These are phyloP conservation scores for Stomorhina lunata DNA, from an alignment of 2,888 invertebrate species.

Conservation along the genomic window DNA sequence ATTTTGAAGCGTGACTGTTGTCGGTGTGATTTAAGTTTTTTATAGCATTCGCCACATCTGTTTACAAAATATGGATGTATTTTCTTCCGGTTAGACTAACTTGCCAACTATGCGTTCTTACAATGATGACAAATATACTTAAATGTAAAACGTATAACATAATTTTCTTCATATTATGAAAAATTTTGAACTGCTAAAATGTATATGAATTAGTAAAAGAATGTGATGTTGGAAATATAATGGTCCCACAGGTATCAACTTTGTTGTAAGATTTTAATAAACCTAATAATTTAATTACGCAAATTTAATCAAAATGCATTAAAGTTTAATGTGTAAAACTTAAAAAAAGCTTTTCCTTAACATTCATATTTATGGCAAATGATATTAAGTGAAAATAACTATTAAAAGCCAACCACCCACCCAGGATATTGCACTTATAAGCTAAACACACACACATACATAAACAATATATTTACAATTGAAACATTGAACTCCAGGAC, in stretches of 20 bases:
- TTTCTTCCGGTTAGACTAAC: conserved; percentile 33
- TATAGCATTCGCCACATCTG: conserved; percentile 36
- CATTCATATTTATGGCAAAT: too few relatives aligned
- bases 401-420: neutral
- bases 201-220: neutral
- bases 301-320: too few relatives aligned
- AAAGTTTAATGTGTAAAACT: too few relatives aligned
- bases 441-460: neutral
- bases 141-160: neutral
- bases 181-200: neutral
- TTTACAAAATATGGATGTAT: conserved; percentile 20
- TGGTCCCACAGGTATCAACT: neutral
- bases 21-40: conserved; percentile 36
- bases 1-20: conserved; percentile 49
- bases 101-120: neutral
- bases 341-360: neutral
- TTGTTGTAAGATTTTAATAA: too few relatives aligned
- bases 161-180: too few relatives aligned
- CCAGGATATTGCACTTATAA: neutral
- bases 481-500: conserved; percentile 20
- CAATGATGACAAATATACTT: neutral
- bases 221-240: neutral
- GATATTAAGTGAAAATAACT: neutral
- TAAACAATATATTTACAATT: neutral
- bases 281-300: too few relatives aligned